Conservation (phyloP, 2,797 vertebrate genomes). For the Triplophysa bombifrons region DNA sequence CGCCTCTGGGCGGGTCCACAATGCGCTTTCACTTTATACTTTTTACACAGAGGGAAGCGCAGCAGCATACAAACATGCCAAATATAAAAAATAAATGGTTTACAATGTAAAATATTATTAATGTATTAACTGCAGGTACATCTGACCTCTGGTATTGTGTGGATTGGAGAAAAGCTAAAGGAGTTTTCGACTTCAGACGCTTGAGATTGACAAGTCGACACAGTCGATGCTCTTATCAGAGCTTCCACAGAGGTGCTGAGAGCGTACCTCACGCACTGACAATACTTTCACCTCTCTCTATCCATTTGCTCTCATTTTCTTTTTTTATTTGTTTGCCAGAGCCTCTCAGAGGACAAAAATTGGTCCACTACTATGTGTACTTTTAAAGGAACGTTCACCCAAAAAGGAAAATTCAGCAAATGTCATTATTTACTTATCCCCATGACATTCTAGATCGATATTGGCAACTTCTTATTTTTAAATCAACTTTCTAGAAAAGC, state of each 20-base stretch:
- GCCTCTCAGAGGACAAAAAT: slow-evolving; percentile 38
- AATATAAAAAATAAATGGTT: no score
- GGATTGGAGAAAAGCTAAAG: slow-evolving; percentile 52
- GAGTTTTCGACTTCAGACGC: slow-evolving; percentile 71
- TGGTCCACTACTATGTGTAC: slow-evolving; percentile 37
- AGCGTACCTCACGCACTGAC: slow-evolving; percentile 63
- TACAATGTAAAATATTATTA: no score
- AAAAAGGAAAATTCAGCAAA: not conserved
- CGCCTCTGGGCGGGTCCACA: no score
- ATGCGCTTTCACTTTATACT: no score
- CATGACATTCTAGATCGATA: not conserved
- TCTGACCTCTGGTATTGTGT: slow-evolving; percentile 43
- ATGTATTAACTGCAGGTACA: slow-evolving; percentile 2
- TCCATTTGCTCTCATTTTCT: slow-evolving; percentile 44
- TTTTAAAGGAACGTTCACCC: slow-evolving; percentile 4
- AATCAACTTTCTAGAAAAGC: no score
- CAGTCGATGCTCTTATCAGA: slow-evolving; percentile 76
- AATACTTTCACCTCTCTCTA: slow-evolving; percentile 39
- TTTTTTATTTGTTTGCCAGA: slow-evolving; percentile 34
- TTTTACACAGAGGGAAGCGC: no score
- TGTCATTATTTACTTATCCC: not conserved
- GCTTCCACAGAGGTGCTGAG: slow-evolving; percentile 71
- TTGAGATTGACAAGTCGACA: slow-evolving; percentile 69
- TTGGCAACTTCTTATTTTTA: not conserved
- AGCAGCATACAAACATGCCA: no score